Percentiles rank a stretch among this genome's conserved stretches.
Conservation (phyloP, 2,113 vertebrate species). For the Ageneiosus marmoratus region DNA sequence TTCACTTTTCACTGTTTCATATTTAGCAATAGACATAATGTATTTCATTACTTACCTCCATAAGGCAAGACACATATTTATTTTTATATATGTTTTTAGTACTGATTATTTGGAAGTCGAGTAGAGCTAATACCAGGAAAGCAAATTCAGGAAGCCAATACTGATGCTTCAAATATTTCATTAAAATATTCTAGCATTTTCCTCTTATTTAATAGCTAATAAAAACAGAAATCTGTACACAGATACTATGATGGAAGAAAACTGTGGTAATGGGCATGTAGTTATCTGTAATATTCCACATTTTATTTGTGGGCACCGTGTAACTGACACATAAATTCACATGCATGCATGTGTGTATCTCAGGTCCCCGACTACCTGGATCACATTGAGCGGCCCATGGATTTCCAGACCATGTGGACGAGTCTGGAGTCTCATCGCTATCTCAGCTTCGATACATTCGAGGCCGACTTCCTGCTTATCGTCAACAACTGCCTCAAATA, state of each 20-base stretch:
- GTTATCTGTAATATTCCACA: neutral
- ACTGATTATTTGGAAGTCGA: neutral
- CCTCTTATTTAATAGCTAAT: neutral
- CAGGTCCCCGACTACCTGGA: constrained; percentile 98
- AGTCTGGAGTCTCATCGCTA: constrained; percentile 92
- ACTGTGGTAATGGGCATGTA: neutral
- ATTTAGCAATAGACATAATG: neutral
- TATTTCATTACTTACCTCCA: neutral
- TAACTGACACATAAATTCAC: neutral
- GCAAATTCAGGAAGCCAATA: neutral
- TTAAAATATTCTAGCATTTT: neutral
- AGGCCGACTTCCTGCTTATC: constrained; percentile 95
- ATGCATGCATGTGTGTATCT: neutral
- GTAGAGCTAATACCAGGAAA: neutral
- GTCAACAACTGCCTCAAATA: constrained; percentile 99
- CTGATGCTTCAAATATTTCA: neutral
- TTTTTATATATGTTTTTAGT: too few relatives aligned
- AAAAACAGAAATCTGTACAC: neutral
- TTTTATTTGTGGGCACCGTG: neutral
- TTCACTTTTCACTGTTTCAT: neutral
- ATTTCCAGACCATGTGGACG: constrained; percentile 98
- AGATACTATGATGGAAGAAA: neutral
- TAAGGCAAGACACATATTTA: neutral
- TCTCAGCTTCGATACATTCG: constrained; percentile 93
- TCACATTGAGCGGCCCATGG: constrained; percentile 98